phyloP scores from a whole-genome alignment of 2,797 vertebrate species.

The Erithacus rubecula region DNA sequence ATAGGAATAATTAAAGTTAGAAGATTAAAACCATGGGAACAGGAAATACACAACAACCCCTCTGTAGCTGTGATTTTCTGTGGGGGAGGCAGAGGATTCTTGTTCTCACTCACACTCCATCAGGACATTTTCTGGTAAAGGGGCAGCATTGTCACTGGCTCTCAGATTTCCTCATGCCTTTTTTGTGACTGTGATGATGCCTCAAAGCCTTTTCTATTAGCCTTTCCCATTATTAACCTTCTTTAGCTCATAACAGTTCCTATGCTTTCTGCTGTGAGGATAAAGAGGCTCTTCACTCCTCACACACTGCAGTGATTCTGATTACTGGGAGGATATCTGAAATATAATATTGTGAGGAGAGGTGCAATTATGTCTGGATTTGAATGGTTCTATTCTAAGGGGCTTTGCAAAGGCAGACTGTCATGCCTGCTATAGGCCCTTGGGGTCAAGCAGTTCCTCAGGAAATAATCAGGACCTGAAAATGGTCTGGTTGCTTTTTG shows the following conservation, averaged over 20 bases:
- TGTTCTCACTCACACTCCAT: neutral
- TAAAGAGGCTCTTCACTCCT: conserved; percentile 65
- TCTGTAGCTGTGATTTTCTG: conserved; percentile 23
- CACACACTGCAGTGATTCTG: conserved; percentile 43
- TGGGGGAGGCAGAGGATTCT: neutral
- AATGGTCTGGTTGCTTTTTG: conserved; percentile 24
- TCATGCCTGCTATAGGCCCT: neutral
- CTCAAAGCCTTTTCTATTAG: conserved; percentile 60
- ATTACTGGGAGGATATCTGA: conserved; percentile 43
- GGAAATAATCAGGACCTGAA: conserved; percentile 28
- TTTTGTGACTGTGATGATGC: conserved; percentile 12
- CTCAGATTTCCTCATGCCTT: conserved; percentile 37
- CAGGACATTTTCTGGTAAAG: neutral
- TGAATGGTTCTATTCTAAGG: conserved; percentile 59
- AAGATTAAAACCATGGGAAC: conserved; percentile 39
- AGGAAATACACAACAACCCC: neutral
- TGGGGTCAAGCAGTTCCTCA: conserved; percentile 36
- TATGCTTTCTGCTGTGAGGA: conserved; percentile 38
- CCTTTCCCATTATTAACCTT: conserved; percentile 38
- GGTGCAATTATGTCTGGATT: conserved; percentile 46
- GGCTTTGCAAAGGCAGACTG: conserved; percentile 17
- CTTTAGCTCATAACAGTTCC: conserved; percentile 1
- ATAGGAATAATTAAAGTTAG: neutral
- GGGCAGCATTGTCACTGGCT: neutral
- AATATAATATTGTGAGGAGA: conserved; percentile 50